Percentiles rank a stretch among this genome's conserved stretches.
Conservation (phyloP, 2,888 invertebrate genomes). For the Patella ulyssiponensis region DNA sequence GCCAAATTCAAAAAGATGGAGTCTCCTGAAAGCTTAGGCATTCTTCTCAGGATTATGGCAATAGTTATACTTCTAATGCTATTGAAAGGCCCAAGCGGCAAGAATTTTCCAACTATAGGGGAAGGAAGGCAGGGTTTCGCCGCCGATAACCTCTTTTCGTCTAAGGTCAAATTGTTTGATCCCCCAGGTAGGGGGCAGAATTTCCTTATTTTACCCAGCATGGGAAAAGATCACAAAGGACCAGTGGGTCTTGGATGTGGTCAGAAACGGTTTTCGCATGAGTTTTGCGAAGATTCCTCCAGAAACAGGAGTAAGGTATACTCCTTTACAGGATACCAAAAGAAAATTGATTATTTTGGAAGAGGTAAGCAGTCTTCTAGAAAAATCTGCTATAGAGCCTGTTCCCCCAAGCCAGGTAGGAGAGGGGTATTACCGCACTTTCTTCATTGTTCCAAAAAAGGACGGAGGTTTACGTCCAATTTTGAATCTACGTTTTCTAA, state of each 20-base stretch:
- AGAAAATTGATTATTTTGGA: conserved; percentile 8
- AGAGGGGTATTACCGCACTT: conserved; percentile 16
- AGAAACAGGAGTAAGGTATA: conserved; percentile 2
- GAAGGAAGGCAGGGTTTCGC: conserved; percentile 6
- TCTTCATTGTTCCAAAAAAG: conserved; percentile 23
- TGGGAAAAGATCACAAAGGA: conserved; percentile 21
- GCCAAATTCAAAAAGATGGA: too few species aligned
- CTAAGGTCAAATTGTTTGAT: background rate
- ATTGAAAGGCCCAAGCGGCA: background rate
- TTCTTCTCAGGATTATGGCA: background rate
- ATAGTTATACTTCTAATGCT: background rate
- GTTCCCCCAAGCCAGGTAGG: conserved; percentile 8
- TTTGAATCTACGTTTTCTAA: conserved; percentile 17
- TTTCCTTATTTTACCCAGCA: conserved; percentile 6
- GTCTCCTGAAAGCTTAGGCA: background rate
- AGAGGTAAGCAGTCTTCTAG: conserved; percentile 16
- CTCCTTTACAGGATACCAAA: conserved; percentile 4
- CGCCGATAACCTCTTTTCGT: background rate
- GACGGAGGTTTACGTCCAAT: conserved; percentile 15
- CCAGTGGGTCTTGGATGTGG: conserved; percentile 20
- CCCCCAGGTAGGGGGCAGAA: conserved; percentile 19
- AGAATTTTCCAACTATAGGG: background rate
- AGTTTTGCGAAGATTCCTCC: conserved; percentile 3
- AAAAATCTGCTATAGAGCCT: conserved; percentile 12
- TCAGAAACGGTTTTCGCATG: conserved; percentile 19